Conservation (phyloP, 2,113 vertebrate species). For the Grantiella picta region DNA sequence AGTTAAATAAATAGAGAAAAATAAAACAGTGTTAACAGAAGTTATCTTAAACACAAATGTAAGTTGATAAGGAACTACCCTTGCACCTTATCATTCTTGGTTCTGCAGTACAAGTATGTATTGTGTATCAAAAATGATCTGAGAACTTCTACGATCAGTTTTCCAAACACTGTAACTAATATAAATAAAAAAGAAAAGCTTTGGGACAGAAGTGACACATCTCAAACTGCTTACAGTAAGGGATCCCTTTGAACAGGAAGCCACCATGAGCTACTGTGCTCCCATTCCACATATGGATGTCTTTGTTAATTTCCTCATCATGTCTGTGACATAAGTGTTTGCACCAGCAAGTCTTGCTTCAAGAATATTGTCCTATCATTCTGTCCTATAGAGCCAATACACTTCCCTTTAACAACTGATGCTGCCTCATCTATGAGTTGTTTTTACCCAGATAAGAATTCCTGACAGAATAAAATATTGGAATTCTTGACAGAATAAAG, state of each 20-base stretch:
- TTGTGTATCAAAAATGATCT: neutral
- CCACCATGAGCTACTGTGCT: neutral
- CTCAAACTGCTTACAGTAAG: neutral
- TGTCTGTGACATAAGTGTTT: neutral
- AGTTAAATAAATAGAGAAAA: neutral
- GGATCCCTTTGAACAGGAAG: neutral
- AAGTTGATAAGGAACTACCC: neutral
- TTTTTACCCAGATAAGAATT: neutral
- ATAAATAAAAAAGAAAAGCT: neutral
- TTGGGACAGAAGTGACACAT: neutral
- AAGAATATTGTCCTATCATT: neutral
- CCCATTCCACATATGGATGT: neutral
- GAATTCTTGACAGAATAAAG: neutral
- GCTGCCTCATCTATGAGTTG: neutral
- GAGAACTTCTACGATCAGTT: neutral
- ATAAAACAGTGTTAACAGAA: neutral
- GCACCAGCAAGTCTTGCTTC: neutral
- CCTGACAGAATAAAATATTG: neutral
- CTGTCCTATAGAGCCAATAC: neutral
- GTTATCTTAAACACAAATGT: neutral
- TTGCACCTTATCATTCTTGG: neutral
- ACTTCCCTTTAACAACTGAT: neutral
- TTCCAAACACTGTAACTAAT: neutral
- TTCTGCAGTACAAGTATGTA: neutral
- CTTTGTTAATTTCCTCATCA: neutral